Evolutionary conservation across 2,888 invertebrate species (phyloP).

Genomic region (Microctonus hyperodae): DNA sequence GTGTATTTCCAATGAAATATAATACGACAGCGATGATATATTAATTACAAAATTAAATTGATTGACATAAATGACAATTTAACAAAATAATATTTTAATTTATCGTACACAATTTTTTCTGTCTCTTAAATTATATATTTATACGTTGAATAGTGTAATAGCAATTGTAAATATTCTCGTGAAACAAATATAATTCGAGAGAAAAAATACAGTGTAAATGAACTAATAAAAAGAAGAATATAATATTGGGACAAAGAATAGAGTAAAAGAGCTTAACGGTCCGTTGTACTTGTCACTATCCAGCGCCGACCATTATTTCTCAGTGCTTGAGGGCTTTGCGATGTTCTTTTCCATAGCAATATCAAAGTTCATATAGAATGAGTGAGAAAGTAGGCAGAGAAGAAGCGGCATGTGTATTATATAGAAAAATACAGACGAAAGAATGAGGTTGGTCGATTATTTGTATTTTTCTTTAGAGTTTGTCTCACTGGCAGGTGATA

Average conservation of each 20-base stretch:
- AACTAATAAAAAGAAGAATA: not conserved
- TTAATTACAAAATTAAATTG: too few species aligned
- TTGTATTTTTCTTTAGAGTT: not conserved
- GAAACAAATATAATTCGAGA: not conserved
- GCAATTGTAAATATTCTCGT: not conserved
- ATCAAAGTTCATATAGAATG: not conserved
- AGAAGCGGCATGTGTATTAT: not conserved
- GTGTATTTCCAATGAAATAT: too few species aligned
- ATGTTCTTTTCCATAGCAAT: not conserved
- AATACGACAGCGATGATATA: too few species aligned
- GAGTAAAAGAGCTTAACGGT: slow-evolving; percentile 11
- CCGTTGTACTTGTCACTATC: slow-evolving; percentile 3
- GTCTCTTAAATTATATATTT: too few species aligned
- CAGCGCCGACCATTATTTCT: slow-evolving; percentile 4
- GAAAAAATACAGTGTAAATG: not conserved
- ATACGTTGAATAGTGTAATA: too few species aligned
- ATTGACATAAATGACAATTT: too few species aligned
- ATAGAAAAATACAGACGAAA: not conserved
- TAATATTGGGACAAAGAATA: not conserved
- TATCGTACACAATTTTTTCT: too few species aligned
- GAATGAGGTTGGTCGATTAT: not conserved
- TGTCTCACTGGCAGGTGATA: not conserved
- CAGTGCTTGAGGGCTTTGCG: not conserved
- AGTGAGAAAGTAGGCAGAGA: not conserved
- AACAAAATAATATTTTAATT: too few species aligned